phyloP scores from a whole-genome alignment of 2,797 vertebrate species.

The Cirrhinus mrigala region DNA sequence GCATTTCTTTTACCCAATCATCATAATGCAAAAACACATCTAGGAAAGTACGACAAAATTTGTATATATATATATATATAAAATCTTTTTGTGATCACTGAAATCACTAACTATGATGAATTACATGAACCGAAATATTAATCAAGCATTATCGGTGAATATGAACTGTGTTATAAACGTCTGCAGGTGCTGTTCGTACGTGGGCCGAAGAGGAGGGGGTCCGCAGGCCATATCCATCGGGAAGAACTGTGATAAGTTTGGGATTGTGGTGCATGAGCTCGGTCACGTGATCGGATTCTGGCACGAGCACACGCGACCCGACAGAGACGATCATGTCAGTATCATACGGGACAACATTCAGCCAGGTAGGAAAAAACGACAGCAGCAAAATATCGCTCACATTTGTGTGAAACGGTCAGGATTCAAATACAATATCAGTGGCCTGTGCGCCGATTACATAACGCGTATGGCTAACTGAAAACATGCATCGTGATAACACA shows the following conservation, averaged over 20 bases:
- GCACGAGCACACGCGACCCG: constrained; percentile 90
- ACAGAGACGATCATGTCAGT: constrained; percentile 88
- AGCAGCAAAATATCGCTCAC: neutral
- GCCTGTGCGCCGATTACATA: neutral
- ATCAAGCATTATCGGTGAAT: too few relatives aligned
- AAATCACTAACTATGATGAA: neutral
- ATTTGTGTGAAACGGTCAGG: neutral
- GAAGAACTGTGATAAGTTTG: constrained; percentile 92
- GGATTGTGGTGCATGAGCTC: constrained; percentile 89
- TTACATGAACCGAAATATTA: neutral
- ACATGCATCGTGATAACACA: neutral
- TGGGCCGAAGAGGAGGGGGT: constrained; percentile 86
- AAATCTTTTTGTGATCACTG: neutral
- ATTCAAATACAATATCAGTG: too few relatives aligned
- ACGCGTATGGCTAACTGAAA: neutral
- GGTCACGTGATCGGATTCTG: constrained; percentile 91
- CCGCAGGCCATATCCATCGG: constrained; percentile 92
- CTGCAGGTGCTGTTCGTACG: constrained; percentile 88
- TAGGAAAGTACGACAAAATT: too few relatives aligned
- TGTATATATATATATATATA: too few relatives aligned
- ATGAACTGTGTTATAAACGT: neutral
- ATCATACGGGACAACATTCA: constrained; percentile 92
- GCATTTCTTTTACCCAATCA: too few relatives aligned
- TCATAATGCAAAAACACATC: too few relatives aligned
- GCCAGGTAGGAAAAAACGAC: constrained; percentile 76